Base-by-base conservation (phyloP, 2,888 invertebrate species). In the Pterobdella sp. region DNA sequence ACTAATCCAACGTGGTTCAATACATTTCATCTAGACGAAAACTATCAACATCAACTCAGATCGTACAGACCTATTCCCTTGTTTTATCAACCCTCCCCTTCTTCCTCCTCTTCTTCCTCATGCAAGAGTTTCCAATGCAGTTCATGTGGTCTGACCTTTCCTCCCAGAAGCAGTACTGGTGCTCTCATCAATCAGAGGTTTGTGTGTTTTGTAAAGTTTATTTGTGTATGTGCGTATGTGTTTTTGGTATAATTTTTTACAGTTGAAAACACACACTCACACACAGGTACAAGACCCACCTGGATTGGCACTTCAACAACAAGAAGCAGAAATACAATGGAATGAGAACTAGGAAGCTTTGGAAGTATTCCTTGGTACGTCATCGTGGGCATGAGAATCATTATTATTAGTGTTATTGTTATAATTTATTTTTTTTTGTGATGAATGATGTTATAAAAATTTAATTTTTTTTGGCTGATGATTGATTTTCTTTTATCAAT, bases 251-350 rank as follows among this genome's bases (percentile, higher is more conserved):
- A n/a, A n/a, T n/a, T n/a, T n/a, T n/a, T n/a, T n/a, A n/a, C n/a
- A n/a, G n/a, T n/a, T n/a, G n/a, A 7, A 42, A 7, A 42, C 42
- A 42, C 42, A 42, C 42, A 42, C 42, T 14, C 42, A 42, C 60
- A 56, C n/a, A 56, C 60, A 89, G 91, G 76, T 98, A 96, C 85
- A 81, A 84, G 79, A 92, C 93, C 82, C 98, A 99, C 85, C 87
- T 97, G 75, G 97, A 98, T 86, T 97, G 97, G 96, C 98, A 98
- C 86, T 97, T 97, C 86, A 86, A 77, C 32, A 92, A 93, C 84
- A 97, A 97, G 86, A 86, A 93, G 1, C 87, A 90, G 72, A 93
- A 93, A 79, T 88, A 93, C 77, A 92, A 92, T 81, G 90, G 91
- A 32, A 78, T 78, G 29, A 87, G 92, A 18, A 89, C 92, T 71